Percentiles rank a stretch among this genome's conserved stretches.
Conservation (phyloP, 2,797 vertebrate genomes). For the Coccyzus lansbergi region DNA sequence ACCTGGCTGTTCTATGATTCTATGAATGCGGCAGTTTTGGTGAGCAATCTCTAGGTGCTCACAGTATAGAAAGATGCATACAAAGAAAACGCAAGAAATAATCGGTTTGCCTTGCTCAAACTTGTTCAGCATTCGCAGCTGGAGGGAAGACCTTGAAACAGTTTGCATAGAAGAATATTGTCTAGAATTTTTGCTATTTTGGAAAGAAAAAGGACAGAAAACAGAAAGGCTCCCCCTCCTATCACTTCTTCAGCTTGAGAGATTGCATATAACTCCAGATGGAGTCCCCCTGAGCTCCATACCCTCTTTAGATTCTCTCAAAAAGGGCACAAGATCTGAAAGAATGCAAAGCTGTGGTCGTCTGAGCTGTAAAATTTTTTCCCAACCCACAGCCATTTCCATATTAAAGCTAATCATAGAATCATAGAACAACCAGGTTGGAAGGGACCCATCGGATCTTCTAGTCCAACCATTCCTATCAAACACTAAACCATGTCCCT, state of each 20-base stretch:
- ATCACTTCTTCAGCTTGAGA: not conserved
- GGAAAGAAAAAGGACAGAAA: not conserved
- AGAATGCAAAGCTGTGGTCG: not conserved
- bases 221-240: not conserved
- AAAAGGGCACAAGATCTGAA: not conserved
- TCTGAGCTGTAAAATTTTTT: not conserved
- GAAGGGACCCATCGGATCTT: too few species aligned
- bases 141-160: not conserved
- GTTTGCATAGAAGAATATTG: not conserved
- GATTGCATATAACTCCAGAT: not conserved
- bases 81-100: not conserved
- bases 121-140: not conserved
- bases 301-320: not conserved
- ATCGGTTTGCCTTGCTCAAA: not conserved
- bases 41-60: not conserved
- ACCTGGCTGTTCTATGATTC: too few species aligned
- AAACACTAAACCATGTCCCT: too few species aligned
- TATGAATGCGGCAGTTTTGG: too few species aligned
- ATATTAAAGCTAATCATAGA: constrained; percentile 16
- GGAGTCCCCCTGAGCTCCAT: not conserved
- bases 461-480: too few species aligned
- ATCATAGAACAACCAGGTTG: too few species aligned
- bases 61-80: not conserved
- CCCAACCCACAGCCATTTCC: not conserved
- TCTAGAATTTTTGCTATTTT: not conserved